Base-by-base conservation (phyloP, 2,888 invertebrate genomes). In the Apodemia hepburni region DNA sequence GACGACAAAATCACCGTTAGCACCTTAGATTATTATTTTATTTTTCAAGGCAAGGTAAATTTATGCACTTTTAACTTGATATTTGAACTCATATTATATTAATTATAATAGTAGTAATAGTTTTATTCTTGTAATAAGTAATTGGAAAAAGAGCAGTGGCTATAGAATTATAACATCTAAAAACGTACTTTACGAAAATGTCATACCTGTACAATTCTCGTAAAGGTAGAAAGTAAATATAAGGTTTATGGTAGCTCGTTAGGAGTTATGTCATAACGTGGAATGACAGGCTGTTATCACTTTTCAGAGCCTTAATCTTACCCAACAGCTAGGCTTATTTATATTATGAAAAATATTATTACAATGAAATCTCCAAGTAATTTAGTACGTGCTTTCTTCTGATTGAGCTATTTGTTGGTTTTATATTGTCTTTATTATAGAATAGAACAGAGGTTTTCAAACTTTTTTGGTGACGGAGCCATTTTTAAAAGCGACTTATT, bases 181-280 rank as follows among this genome's bases (percentile, higher is more conserved):
- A 5, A 42, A 42, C 5, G 15, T 15, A 42, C 15, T 4, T 42
- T 8, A 42, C 3, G 42, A 15, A 42, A 42, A 42, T 42, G 5
- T 42, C 6, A 1, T n/a, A 18, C 3, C 54, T 54, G 54, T 5
- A 27, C 51, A 22, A 45, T 61, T 42, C 42, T 17, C 45, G 8
- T 79, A 42, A 78, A 78, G 76, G 76, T 79, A 78, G 80, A 79
- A 77, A 84, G 87, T 86, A 87, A 86, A 87, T 85, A 85, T 78
- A 75, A 78, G 82, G 78, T 89, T 89, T 88, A 90, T 81, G 84
- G 77, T 80, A 75, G 72, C 84, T 88, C 88, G 86, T 90, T 87
- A 87, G 79, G 88, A 89, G 80, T 89, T 88, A 61, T 81, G 76
- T 78, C 80, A 79, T 88, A 87, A 89, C 77, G 73, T 77, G 81